phyloP scores from a whole-genome alignment of 2,113 vertebrate species.

The Gnathonemus longibarbis region DNA sequence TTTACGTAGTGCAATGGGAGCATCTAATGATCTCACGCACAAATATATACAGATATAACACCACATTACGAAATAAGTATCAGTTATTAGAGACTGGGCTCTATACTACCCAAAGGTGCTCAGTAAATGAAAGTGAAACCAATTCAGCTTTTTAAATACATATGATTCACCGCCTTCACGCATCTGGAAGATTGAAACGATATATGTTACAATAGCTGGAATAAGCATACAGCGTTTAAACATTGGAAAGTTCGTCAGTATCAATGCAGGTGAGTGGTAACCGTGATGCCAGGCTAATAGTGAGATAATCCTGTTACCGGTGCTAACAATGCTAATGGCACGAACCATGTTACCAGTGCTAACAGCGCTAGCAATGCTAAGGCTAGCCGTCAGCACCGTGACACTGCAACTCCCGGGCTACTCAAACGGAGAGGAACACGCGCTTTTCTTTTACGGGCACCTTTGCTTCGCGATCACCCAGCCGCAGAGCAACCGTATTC shows the following conservation, averaged over 20 bases:
- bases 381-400: not conserved
- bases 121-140: slow-evolving; percentile 14
- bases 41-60: not conserved
- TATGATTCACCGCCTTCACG: not conserved
- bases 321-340: not conserved
- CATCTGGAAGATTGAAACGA: not conserved
- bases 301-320: not conserved
- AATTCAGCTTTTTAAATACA: not conserved
- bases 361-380: not conserved
- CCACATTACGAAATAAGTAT: not conserved
- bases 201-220: not conserved
- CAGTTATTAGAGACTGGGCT: not conserved
- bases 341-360: not conserved
- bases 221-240: not conserved
- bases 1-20: not conserved
- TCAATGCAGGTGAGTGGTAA: not conserved
- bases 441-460: not conserved
- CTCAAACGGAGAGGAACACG: not conserved
- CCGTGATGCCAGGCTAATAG: not conserved
- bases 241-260: not conserved
- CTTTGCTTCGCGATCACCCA: not conserved
- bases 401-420: not conserved
- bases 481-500: not conserved
- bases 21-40: not conserved
- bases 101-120: not conserved